Evolutionary conservation across 1,140 invertebrate genomes (phyloP).

Genomic region (Rhynchophorus ferrugineus): DNA sequence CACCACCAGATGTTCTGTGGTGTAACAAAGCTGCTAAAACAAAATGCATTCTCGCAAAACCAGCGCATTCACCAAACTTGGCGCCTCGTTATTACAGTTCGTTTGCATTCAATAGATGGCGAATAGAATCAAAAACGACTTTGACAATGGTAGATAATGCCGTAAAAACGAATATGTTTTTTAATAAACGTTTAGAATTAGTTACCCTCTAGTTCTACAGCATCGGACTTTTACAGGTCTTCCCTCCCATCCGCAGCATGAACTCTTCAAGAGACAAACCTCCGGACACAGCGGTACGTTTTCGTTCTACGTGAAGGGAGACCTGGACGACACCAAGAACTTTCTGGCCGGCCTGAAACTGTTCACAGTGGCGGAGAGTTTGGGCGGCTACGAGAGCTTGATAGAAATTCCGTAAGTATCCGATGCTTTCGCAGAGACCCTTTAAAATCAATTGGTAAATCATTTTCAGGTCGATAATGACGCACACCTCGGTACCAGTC

Average conservation of each 20-base stretch:
- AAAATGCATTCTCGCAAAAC: too few species aligned
- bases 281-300: conserved; percentile 90
- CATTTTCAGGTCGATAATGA: conserved; percentile 64
- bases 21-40: too few species aligned
- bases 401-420: conserved; percentile 73
- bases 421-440: too few species aligned
- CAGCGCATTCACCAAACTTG: too few species aligned
- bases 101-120: too few species aligned
- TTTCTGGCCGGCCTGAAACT: conserved; percentile 75
- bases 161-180: not conserved
- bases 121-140: too few species aligned
- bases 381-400: conserved; percentile 93
- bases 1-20: too few species aligned
- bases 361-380: conserved; percentile 87
- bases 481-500: conserved; percentile 69
- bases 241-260: conserved; percentile 85
- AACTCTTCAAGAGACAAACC: conserved; percentile 75
- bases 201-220: not conserved
- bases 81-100: too few species aligned
- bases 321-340: conserved; percentile 59
- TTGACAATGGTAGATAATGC: too few species aligned
- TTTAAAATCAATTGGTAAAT: too few species aligned
- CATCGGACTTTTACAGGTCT: conserved; percentile 50
- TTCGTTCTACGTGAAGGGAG: conserved; percentile 75
- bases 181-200: not conserved